Evolutionary conservation across 2,888 invertebrate species (phyloP).

Genomic region (Neoascia interrupta): DNA sequence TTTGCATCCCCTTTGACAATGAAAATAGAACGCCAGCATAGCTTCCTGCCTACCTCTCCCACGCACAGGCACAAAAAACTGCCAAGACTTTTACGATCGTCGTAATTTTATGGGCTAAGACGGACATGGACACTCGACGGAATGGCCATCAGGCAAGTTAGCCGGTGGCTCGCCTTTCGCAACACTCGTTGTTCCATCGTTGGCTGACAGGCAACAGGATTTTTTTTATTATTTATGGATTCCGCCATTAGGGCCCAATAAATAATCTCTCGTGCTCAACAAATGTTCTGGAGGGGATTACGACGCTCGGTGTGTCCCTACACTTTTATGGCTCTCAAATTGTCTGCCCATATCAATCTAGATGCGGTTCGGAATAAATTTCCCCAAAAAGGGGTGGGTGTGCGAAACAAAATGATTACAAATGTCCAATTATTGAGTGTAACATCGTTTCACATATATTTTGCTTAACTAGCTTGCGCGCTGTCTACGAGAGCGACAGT

Average conservation of each 20-base stretch:
- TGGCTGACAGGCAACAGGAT: conserved; percentile 65
- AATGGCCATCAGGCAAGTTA: conserved; percentile 31
- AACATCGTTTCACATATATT: conserved; percentile 27
- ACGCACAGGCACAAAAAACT: conserved; percentile 39
- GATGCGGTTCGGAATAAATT: conserved; percentile 56
- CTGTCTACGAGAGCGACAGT: neutral
- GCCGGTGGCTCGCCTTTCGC: conserved; percentile 9
- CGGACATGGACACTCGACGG: conserved; percentile 35
- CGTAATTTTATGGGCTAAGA: conserved; percentile 56
- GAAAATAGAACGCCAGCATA: conserved; percentile 23
- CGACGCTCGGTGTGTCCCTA: conserved; percentile 23
- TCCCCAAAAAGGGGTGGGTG: conserved; percentile 30
- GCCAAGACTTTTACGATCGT: conserved; percentile 60
- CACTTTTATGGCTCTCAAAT: conserved; percentile 58
- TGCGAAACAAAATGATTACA: conserved; percentile 33
- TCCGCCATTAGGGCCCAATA: conserved; percentile 60
- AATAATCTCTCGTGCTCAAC: conserved; percentile 67
- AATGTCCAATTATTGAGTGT: conserved; percentile 36
- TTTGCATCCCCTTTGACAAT: conserved; percentile 49
- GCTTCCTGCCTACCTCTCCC: neutral
- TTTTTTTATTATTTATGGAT: conserved; percentile 65
- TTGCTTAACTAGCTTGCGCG: conserved; percentile 7
- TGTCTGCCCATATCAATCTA: conserved; percentile 53
- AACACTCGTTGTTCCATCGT: no score
- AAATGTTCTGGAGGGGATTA: conserved; percentile 53